Evolutionary conservation across 2,113 vertebrate species (phyloP), one percentile per base, ranked within the genome.

Genomic region (Albula goreensis): DNA sequence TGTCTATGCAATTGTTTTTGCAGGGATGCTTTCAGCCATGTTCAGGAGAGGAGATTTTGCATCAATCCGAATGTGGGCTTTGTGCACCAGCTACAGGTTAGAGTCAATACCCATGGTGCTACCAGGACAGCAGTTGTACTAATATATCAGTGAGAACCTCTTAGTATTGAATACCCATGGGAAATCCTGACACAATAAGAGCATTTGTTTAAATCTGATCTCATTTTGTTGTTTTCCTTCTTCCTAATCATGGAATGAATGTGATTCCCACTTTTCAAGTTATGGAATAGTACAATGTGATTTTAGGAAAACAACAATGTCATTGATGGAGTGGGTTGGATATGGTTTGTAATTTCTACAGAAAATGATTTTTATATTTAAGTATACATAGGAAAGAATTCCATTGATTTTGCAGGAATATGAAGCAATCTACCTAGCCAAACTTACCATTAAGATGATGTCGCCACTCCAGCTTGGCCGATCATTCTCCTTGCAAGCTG

Each of bases 1-100:
- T 78, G 19, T 2, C 80, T 41, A 22, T 83, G 0, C 86, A 12
- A 9, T 79, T 82, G 31, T 22, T 87, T 89, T 13, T 86, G 52
- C 85, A 99, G 98, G 95, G 97, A 99, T 85, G 98, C 98, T 9
- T 99, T 99, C 96, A 97, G 96, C 90, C 98, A 99, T 25, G 98
- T 99, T 87, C 98, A 99, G 94, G 98, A 99, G 94, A 97, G 98
- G 89, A 96, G 98, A 93, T 99, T 99, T 94, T 99, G 98, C 95
- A 99, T 99, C 93, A 99, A 99, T 95, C 98, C 98, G 83, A 99
- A 99, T 90, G 97, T 97, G 93, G 98, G 98, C 94, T 99, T 99
- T 93, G 98, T 99, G 84, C 98, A 99, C 95, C 98, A 99, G 95
- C 95, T 99, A 93, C 98, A 99, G 96, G 98, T 98, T 92, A 92